Conservation (phyloP, 1,140 invertebrate species). For the Rhizoglyphus robini region DNA sequence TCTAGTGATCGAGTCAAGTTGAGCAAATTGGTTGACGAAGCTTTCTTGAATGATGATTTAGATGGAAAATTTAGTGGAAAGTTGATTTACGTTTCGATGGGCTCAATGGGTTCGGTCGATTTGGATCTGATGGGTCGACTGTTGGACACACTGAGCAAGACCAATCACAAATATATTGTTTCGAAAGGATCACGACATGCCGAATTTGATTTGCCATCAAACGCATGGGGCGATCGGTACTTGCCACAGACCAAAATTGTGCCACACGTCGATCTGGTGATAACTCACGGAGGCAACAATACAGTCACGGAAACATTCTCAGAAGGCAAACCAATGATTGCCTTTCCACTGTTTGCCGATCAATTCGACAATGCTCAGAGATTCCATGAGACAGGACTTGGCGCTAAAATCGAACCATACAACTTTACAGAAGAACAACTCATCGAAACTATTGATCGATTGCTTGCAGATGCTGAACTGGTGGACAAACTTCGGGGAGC, state of each 20-base stretch:
- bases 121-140: slow-evolving; percentile 15
- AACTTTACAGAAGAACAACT: slow-evolving; percentile 16
- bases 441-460: not conserved
- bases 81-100: slow-evolving; percentile 20
- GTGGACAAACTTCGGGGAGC: not conserved
- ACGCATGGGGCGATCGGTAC: slow-evolving; percentile 19
- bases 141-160: not conserved
- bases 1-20: not conserved
- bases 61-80: slow-evolving; percentile 3
- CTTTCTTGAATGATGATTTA: no score
- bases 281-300: slow-evolving; percentile 22
- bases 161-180: slow-evolving; percentile 12
- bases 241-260: slow-evolving; percentile 9
- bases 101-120: slow-evolving; percentile 25
- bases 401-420: slow-evolving; percentile 7
- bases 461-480: not conserved
- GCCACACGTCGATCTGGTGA: slow-evolving; percentile 14
- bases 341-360: slow-evolving; percentile 18
- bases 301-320: slow-evolving; percentile 1
- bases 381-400: slow-evolving; percentile 5
- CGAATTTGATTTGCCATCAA: slow-evolving; percentile 21
- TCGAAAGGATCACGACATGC: slow-evolving; percentile 10
- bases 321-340: slow-evolving; percentile 10
- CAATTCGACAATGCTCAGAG: slow-evolving; percentile 22
- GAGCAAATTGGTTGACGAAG: not conserved